These are phyloP conservation scores for Ephestia elutella DNA, from an alignment of 1,140 invertebrate genomes.

Conservation along the genomic window DNA sequence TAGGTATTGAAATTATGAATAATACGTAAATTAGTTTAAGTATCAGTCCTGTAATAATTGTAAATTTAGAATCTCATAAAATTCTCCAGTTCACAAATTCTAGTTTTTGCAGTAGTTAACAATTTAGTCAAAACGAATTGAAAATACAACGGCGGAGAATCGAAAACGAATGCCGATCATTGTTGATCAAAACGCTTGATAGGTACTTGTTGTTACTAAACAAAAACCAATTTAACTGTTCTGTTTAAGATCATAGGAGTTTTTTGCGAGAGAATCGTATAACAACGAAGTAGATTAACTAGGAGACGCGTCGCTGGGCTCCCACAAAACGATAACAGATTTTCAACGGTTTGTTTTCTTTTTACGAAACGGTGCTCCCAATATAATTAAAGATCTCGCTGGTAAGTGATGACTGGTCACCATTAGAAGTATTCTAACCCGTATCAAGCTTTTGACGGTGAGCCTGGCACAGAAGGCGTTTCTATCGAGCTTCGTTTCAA, in stretches of 20 bases:
- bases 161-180: conserved; percentile 11
- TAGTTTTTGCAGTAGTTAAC: conserved; percentile 1
- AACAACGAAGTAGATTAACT: conserved; percentile 54
- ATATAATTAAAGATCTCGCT: conserved; percentile 56
- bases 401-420: conserved; percentile 57
- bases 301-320: conserved; percentile 42
- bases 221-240: conserved; percentile 59
- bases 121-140: conserved; percentile 23
- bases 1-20: no score
- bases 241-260: conserved; percentile 51
- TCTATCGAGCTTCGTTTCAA: conserved; percentile 41
- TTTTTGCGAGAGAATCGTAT: conserved; percentile 52
- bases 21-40: no score
- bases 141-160: conserved; percentile 21
- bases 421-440: conserved; percentile 44
- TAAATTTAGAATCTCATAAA: not conserved
- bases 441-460: conserved; percentile 39
- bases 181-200: conserved; percentile 30
- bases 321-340: conserved; percentile 61
- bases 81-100: not conserved
- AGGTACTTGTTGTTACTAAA: conserved; percentile 36
- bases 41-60: not conserved
- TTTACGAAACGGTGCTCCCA: conserved; percentile 46
- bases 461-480: conserved; percentile 36
- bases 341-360: conserved; percentile 62